Percentiles rank a stretch among this genome's conserved stretches.
Evolutionary conservation across 2,888 invertebrate genomes (phyloP).

Genomic region (Noctua janthe): DNA sequence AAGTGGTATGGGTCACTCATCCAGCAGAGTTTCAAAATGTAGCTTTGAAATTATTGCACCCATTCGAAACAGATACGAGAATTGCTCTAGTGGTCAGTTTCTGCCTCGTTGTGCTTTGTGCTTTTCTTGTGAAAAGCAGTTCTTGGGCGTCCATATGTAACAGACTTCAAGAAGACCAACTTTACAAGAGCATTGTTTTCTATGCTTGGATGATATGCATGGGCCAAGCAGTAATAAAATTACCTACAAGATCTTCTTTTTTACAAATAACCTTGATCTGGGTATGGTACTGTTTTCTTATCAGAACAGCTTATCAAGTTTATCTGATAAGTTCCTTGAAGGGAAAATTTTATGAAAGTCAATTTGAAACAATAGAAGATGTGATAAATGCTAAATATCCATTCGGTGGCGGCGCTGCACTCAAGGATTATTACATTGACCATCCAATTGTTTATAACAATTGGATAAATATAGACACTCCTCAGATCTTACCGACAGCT

Average conservation of each 20-base stretch:
- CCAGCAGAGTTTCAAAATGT: constrained; percentile 74
- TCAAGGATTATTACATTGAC: constrained; percentile 81
- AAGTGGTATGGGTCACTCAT: constrained; percentile 81
- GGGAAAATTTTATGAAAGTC: constrained; percentile 75
- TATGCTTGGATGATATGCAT: constrained; percentile 82
- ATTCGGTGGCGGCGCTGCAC: constrained; percentile 79
- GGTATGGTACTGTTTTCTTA: constrained; percentile 82
- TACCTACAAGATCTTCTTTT: constrained; percentile 76
- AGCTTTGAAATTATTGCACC: constrained; percentile 80
- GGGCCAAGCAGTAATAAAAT: constrained; percentile 76
- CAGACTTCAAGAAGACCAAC: constrained; percentile 50
- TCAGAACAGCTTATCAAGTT: constrained; percentile 84
- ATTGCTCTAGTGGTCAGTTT: constrained; percentile 76
- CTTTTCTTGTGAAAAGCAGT: constrained; percentile 71
- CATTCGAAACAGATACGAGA: constrained; percentile 74
- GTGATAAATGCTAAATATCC: constrained; percentile 75
- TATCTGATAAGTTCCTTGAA: constrained; percentile 81
- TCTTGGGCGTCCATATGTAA: constrained; percentile 65
- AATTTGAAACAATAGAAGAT: constrained; percentile 78
- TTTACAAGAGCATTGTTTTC: constrained; percentile 72
- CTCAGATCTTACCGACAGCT: constrained; percentile 71
- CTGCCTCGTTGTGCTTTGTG: constrained; percentile 71
- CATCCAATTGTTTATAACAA: constrained; percentile 75
- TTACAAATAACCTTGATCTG: constrained; percentile 76
- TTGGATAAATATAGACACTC: constrained; percentile 74